A percentile compares a stretch with the other conserved stretches of the same genome.
Conservation (phyloP, 2,113 vertebrate species). For the Redunca redunca region DNA sequence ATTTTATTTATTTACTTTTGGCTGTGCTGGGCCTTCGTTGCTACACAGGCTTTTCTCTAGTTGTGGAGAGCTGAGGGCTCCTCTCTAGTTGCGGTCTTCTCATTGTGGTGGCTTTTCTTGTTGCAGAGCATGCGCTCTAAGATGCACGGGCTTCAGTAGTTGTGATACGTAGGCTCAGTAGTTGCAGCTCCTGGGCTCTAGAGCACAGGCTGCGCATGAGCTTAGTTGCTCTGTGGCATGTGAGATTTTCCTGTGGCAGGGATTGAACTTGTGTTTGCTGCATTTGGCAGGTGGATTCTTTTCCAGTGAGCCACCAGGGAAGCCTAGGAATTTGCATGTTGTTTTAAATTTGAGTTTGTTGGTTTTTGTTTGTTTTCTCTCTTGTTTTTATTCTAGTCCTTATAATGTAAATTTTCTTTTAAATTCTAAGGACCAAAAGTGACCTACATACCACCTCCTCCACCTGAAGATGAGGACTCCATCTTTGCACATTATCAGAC, state of each 20-base stretch:
- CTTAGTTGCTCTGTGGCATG: neutral
- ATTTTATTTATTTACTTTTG: neutral
- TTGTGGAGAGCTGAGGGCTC: neutral
- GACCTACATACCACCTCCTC: constrained; percentile 90
- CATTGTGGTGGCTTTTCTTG: neutral
- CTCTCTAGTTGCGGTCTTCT: neutral
- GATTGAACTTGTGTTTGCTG: neutral
- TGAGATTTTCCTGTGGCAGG: neutral
- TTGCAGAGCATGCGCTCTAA: neutral
- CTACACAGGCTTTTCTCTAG: neutral
- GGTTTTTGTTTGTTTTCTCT: neutral
- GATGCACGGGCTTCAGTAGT: neutral
- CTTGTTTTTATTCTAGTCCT: neutral
- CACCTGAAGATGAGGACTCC: constrained; percentile 87
- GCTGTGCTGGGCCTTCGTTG: neutral
- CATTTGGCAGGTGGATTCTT: neutral
- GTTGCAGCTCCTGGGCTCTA: neutral
- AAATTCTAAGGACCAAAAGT: constrained; percentile 85
- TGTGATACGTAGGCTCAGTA: neutral
- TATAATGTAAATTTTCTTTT: constrained; percentile 26
- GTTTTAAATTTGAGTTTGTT: neutral
- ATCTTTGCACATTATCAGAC: constrained; percentile 90
- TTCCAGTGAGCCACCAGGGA: neutral
- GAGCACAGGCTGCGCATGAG: neutral
- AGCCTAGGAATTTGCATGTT: neutral